These are phyloP conservation scores for Leptocoma aspasia DNA, from an alignment of 2,113 vertebrate species.

Conservation along the genomic window DNA sequence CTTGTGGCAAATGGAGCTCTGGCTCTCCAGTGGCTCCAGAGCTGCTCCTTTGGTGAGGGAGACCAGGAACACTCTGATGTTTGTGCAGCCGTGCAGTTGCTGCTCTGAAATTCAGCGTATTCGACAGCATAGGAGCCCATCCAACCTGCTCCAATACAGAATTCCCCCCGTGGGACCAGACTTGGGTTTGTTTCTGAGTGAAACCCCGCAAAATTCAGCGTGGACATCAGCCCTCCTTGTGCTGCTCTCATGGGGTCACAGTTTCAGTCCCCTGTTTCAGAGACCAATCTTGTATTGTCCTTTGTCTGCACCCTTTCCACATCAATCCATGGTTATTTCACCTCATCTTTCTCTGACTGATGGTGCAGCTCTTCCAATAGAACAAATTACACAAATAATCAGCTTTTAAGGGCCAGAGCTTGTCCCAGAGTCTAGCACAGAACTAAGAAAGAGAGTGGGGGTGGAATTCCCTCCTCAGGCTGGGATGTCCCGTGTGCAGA, in stretches of 20 bases:
- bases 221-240: not conserved
- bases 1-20: not conserved
- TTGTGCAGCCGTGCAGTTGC: not conserved
- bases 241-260: not conserved
- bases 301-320: not conserved
- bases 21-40: not conserved
- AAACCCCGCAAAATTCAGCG: fast-evolving
- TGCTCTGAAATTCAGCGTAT: not conserved
- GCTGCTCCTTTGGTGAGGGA: not conserved
- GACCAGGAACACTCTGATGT: not conserved
- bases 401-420: not conserved
- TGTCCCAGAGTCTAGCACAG: not conserved
- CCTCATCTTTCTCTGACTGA: not conserved
- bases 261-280: fast-evolving
- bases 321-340: not conserved
- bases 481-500: not conserved
- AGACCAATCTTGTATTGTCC: fast-evolving
- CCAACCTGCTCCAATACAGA: not conserved
- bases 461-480: not conserved
- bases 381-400: not conserved
- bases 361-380: not conserved
- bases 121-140: not conserved
- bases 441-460: not conserved
- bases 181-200: not conserved
- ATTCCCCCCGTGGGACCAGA: not conserved